phyloP scores from a whole-genome alignment of 2,797 vertebrate genomes.

The Oreonectes daqikongensis region DNA sequence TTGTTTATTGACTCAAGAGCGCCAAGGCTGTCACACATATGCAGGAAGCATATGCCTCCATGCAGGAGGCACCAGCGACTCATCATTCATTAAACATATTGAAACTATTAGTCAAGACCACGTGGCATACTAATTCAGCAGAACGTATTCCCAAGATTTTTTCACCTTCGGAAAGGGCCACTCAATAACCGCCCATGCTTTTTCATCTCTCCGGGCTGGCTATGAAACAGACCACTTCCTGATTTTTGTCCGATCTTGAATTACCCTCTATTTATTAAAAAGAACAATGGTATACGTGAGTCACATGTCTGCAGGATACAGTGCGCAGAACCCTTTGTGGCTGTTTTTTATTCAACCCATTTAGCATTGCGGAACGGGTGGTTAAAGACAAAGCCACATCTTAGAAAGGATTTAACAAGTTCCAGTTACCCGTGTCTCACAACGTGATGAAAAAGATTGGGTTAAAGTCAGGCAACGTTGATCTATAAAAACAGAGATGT shows the following conservation, averaged over 20 bases:
- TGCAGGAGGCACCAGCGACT: conserved; percentile 45
- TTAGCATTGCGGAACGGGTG: conserved; percentile 11
- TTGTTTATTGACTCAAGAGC: conserved; percentile 56
- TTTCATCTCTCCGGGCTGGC: conserved; percentile 21
- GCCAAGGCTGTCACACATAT: conserved; percentile 32
- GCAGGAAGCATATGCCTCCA: conserved; percentile 37
- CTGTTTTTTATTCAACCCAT: conserved; percentile 20
- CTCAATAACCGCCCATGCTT: conserved; percentile 32
- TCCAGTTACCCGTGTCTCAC: conserved; percentile 16
- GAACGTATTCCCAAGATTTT: conserved; percentile 68
- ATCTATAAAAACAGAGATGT: background rate
- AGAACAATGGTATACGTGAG: background rate
- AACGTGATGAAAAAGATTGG: background rate
- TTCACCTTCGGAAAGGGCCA: conserved; percentile 44
- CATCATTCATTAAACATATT: conserved; percentile 67
- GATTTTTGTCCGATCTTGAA: conserved; percentile 21
- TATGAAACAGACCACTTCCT: conserved; percentile 41
- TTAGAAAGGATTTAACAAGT: conserved; percentile 28
- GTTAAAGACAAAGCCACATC: conserved; percentile 28
- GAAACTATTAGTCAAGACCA: conserved; percentile 79
- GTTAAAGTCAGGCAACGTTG: background rate
- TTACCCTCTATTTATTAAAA: background rate
- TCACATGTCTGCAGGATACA: conserved; percentile 36
- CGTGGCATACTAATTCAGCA: conserved; percentile 71
- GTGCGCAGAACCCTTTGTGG: conserved; percentile 9